Percentiles rank a stretch among this genome's conserved stretches.
phyloP scores from a whole-genome alignment of 2,113 vertebrate species.

The Myotis brandtii region DNA sequence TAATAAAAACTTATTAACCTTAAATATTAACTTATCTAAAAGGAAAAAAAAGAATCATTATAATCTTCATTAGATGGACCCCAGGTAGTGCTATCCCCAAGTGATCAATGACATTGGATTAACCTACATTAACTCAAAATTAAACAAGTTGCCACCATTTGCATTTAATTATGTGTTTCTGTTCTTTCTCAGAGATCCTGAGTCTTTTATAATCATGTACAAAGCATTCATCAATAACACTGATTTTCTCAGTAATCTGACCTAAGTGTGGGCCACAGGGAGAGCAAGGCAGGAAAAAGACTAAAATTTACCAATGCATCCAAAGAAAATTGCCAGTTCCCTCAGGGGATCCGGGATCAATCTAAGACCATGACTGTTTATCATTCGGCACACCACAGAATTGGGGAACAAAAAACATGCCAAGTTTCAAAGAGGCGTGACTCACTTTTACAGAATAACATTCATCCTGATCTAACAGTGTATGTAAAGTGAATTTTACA shows the following conservation, averaged over 20 bases:
- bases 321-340: neutral
- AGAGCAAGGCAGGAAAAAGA: conserved; percentile 36
- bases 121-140: conserved; percentile 66
- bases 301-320: neutral
- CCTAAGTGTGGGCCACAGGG: neutral
- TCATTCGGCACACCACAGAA: conserved; percentile 40
- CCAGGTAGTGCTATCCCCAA: neutral
- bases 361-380: neutral
- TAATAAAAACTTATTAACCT: neutral
- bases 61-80: conserved; percentile 22
- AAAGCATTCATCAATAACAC: conserved; percentile 58
- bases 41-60: conserved; percentile 32
- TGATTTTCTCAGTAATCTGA: conserved; percentile 67
- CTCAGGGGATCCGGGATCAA: neutral
- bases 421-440: neutral
- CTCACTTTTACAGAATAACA: neutral
- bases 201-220: conserved; percentile 24
- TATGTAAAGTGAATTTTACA: conserved; percentile 38
- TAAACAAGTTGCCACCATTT: conserved; percentile 53
- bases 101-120: conserved; percentile 55
- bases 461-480: neutral
- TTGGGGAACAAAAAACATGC: neutral
- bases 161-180: conserved; percentile 53
- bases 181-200: conserved; percentile 39
- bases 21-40: conserved; percentile 36